Evolutionary conservation across 2,113 vertebrate genomes (phyloP).

Genomic region (Prunella himalayana): DNA sequence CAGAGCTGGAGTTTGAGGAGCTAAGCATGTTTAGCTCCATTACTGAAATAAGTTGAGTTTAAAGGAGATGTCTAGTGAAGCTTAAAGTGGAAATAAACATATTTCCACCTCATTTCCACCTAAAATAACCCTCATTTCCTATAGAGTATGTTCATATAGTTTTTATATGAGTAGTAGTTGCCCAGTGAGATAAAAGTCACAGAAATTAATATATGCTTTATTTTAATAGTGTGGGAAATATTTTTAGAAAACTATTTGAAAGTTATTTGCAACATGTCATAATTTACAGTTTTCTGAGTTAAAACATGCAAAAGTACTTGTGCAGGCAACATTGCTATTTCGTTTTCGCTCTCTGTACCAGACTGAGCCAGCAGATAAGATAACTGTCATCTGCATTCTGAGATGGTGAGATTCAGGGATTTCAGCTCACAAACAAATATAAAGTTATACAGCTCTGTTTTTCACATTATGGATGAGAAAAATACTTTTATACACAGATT

Average conservation of each 20-base stretch:
- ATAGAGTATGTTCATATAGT: not conserved
- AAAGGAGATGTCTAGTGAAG: not conserved
- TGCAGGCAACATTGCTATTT: not conserved
- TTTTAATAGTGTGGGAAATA: not conserved
- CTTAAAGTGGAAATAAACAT: not conserved
- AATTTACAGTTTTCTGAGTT: not conserved
- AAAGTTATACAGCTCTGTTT: not conserved
- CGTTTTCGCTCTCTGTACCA: not conserved
- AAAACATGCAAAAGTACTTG: not conserved
- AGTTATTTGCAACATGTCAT: not conserved
- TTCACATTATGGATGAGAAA: not conserved
- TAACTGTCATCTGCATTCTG: not conserved
- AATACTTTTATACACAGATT: not conserved
- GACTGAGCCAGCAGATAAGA: not conserved
- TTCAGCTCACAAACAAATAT: not conserved
- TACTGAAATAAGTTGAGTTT: not conserved
- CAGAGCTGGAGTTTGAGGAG: not conserved
- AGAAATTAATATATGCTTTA: not conserved
- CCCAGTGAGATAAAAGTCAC: not conserved
- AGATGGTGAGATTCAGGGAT: not conserved
- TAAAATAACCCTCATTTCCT: not conserved
- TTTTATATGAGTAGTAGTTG: not conserved
- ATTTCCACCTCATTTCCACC: too few relatives aligned
- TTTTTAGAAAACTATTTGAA: not conserved
- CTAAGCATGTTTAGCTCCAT: not conserved